Evolutionary conservation across 2,797 vertebrate species (phyloP), one percentile per base, ranked within the genome.

Genomic region (Sebastes steindachneri): DNA sequence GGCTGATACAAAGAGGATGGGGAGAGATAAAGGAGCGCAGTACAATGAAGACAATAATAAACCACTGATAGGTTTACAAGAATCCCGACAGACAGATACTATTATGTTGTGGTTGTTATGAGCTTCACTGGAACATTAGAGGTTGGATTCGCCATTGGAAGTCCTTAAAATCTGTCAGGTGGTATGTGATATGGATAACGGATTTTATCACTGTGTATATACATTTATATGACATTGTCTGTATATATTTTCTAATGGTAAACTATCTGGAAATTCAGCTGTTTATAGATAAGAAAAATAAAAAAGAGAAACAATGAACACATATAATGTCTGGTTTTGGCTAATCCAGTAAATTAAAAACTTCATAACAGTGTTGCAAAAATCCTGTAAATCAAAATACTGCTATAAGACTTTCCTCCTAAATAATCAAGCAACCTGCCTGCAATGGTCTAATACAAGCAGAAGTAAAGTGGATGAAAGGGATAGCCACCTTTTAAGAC

Each of bases 31-130:
- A 62, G 29, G 23, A 63, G 19, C 75, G 57, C 21, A 63, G 33
- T 7, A 77, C 37, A 66, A 82, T 59, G 75, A 67, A 65, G 73
- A 45, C 51, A 75, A 45, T 71, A 58, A 73, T 29, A 79, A 83
- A 77, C 31, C 29, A 67, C 9, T 31, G 48, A 63, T n/a, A 59
- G 31, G 78, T 37, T 60, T 45, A 41, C 33, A 54, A 65, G 53
- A 78, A 67, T 54, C 37, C 19, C n/a, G 59, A 58, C 4, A 15
- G 53, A 33, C 11, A 66, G n/a, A 51, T 35, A 45, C 6, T 33
- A 63, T 35, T 15, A 58, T 26, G 55, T 1, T 1, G 51, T 33
- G 29, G 60, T 33, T 59, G 54, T 51, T 57, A 60, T 26, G 19
- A 28, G 25, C 45, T 26, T 62, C 4, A 70, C 7, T 73, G 25